Percentiles rank a stretch among this genome's conserved stretches.
These are phyloP conservation scores for Coleophora flavipennella DNA, from an alignment of 2,888 invertebrate genomes.

Conservation along the genomic window DNA sequence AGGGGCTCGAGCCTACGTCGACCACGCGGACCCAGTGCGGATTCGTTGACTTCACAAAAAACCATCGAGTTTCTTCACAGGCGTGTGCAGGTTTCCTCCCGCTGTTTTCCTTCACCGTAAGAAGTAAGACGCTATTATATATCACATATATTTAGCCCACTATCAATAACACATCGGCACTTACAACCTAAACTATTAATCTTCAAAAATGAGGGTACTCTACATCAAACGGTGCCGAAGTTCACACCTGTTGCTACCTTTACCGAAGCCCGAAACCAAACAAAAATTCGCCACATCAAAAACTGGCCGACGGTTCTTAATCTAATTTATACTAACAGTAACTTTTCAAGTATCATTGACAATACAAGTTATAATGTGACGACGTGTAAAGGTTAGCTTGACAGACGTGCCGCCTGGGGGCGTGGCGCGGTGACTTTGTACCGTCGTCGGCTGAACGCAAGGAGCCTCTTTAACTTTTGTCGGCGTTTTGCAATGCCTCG, in stretches of 20 bases:
- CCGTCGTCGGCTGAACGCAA: conserved; percentile 14
- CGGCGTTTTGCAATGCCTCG: conserved; percentile 17
- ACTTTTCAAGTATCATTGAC: conserved; percentile 14
- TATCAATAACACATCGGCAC: no score
- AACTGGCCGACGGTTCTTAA: conserved; percentile 32
- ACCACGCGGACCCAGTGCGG: no score
- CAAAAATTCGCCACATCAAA: conserved; percentile 69
- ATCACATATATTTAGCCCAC: no score
- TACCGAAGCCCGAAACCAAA: conserved; percentile 33
- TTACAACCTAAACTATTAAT: no score
- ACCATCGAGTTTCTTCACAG: no score
- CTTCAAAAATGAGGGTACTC: no score
- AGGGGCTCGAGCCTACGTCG: no score
- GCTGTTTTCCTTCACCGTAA: no score
- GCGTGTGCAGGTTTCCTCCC: no score
- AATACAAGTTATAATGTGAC: conserved; percentile 11
- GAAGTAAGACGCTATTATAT: no score
- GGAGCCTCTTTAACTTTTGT: conserved; percentile 18
- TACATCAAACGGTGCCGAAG: no score
- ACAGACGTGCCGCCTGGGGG: conserved; percentile 21
- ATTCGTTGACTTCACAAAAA: no score
- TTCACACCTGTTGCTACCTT: conserved; percentile 7
- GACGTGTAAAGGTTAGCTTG: not conserved
- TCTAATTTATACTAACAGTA: conserved; percentile 34
- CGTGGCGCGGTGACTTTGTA: conserved; percentile 38